Evolutionary conservation across 2,113 vertebrate genomes (phyloP).

Genomic region (Ia io): DNA sequence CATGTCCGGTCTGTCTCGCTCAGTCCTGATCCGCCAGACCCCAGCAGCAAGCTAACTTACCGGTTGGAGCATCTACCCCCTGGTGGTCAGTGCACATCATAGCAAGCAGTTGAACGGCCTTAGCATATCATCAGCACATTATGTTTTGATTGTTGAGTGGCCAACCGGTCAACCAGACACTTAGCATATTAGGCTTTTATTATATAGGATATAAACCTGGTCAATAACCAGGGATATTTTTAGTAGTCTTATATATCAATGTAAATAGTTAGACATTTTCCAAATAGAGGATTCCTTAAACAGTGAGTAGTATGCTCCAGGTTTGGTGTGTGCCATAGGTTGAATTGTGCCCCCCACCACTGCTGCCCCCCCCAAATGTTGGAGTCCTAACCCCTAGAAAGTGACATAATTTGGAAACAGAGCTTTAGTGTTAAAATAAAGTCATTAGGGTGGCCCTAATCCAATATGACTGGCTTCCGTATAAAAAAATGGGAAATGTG

Average conservation of each 20-base stretch:
- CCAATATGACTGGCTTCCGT: background rate
- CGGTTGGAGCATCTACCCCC: no score
- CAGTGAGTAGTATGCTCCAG: background rate
- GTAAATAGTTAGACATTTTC: background rate
- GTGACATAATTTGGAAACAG: background rate
- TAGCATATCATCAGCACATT: no score
- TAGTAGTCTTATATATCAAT: background rate
- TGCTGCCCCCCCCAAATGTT: fast-evolving
- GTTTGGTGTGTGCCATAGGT: background rate
- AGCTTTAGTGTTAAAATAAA: background rate
- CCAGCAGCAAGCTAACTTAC: no score
- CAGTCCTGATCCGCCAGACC: no score
- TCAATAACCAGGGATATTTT: background rate
- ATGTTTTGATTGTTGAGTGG: no score
- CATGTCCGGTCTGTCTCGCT: no score
- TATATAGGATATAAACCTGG: no score
- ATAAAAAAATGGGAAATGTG: background rate
- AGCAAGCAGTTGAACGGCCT: no score
- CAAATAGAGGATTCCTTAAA: background rate
- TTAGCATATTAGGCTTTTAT: no score
- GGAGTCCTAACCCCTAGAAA: background rate
- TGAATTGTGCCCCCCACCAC: background rate
- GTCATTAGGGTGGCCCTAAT: background rate
- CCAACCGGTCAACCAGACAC: no score
- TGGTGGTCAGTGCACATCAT: no score